phyloP scores from a whole-genome alignment of 1,140 invertebrate genomes.

The Aethina tumida region DNA sequence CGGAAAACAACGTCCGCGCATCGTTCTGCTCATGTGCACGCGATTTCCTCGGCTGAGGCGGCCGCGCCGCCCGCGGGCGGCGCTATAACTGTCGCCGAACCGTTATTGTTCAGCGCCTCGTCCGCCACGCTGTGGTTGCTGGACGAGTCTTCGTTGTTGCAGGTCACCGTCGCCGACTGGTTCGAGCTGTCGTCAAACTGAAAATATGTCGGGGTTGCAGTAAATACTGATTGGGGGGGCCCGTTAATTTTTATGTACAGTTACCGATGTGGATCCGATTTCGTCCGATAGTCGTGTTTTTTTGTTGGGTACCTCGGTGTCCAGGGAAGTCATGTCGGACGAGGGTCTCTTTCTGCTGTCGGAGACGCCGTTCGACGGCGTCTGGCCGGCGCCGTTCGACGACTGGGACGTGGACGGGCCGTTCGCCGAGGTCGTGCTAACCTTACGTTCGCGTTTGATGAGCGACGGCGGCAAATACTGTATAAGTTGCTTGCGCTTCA shows the following conservation, averaged over 20 bases:
- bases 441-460: slow-evolving; percentile 57
- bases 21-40: no score
- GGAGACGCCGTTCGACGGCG: slow-evolving; percentile 5
- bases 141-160: slow-evolving; percentile 31
- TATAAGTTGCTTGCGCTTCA: no score
- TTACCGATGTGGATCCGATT: slow-evolving; percentile 18
- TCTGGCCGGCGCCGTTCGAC: slow-evolving; percentile 1
- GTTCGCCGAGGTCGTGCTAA: slow-evolving; percentile 28
- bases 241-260: slow-evolving; percentile 4
- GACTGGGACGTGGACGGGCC: no score
- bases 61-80: slow-evolving; percentile 2
- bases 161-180: slow-evolving; percentile 24
- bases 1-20: no score
- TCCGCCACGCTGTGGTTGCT: slow-evolving; percentile 28
- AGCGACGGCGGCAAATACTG: slow-evolving; percentile 63
- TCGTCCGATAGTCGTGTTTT: slow-evolving; percentile 30
- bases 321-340: slow-evolving; percentile 20
- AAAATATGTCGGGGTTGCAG: slow-evolving; percentile 8
- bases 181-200: slow-evolving; percentile 35
- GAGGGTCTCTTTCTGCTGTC: slow-evolving; percentile 27
- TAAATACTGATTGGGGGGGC: not conserved
- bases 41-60: no score
- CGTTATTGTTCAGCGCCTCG: slow-evolving; percentile 8
- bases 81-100: slow-evolving; percentile 1
- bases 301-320: slow-evolving; percentile 20